Evolutionary conservation across 1,140 invertebrate species (phyloP).

Genomic region (Drosophila orena): DNA sequence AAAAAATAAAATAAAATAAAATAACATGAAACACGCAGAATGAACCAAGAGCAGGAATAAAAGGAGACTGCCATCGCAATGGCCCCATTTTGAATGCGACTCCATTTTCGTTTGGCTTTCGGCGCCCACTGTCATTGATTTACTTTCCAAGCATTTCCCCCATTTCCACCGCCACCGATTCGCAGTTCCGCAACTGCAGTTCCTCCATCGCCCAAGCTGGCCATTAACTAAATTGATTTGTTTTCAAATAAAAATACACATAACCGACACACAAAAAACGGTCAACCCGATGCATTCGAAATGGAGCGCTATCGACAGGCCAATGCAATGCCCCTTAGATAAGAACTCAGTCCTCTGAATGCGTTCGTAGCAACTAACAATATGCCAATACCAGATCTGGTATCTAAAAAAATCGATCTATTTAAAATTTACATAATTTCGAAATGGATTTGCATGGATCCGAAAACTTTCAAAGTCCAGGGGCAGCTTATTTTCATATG

Average conservation of each 20-base stretch:
- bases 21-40: neutral
- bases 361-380: slow-evolving; percentile 9
- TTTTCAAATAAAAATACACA: slow-evolving; percentile 45
- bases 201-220: slow-evolving; percentile 16
- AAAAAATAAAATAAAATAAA: slow-evolving; percentile 9
- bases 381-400: slow-evolving; percentile 6
- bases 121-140: slow-evolving; percentile 46
- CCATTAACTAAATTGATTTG: slow-evolving; percentile 65
- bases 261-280: slow-evolving; percentile 19
- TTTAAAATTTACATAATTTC: slow-evolving; percentile 3
- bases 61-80: slow-evolving; percentile 31
- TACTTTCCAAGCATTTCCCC: slow-evolving; percentile 33
- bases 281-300: slow-evolving; percentile 16
- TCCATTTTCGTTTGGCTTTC: slow-evolving; percentile 49
- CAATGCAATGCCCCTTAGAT: slow-evolving; percentile 14
- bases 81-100: slow-evolving; percentile 27
- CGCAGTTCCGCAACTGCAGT: slow-evolving; percentile 22
- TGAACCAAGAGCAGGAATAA: slow-evolving; percentile 1
- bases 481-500: neutral
- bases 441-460: neutral
- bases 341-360: slow-evolving; percentile 9
- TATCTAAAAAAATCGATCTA: no score
- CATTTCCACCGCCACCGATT: neutral
- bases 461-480: neutral
- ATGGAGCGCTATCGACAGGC: slow-evolving; percentile 14